These are phyloP conservation scores for Euproctis similis DNA, from an alignment of 2,888 invertebrate genomes.

Conservation along the genomic window DNA sequence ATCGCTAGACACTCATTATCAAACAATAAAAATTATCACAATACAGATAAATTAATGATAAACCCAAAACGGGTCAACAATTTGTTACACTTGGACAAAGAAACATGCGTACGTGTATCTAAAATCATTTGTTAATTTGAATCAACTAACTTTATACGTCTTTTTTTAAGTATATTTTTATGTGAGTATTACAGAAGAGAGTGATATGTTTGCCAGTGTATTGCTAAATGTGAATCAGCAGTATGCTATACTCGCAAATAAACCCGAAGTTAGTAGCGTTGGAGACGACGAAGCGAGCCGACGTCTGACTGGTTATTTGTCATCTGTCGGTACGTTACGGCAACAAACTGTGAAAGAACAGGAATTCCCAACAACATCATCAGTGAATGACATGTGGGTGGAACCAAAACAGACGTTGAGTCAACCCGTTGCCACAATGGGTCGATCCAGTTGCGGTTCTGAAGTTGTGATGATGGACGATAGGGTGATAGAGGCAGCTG, in stretches of 20 bases:
- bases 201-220: slow-evolving; percentile 6
- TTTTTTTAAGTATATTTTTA: no score
- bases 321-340: no score
- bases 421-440: slow-evolving; percentile 22
- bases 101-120: no score
- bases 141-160: no score
- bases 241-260: slow-evolving; percentile 7
- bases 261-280: slow-evolving; percentile 37
- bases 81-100: no score
- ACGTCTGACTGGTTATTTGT: slow-evolving; percentile 26
- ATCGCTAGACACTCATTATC: no score
- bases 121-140: no score
- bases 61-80: slow-evolving; percentile 1
- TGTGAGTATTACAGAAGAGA: no score
- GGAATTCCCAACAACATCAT: slow-evolving; percentile 20
- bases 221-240: slow-evolving; percentile 18
- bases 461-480: slow-evolving; percentile 43
- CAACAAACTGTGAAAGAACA: no score
- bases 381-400: slow-evolving; percentile 34
- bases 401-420: slow-evolving; percentile 22
- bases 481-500: slow-evolving; percentile 20
- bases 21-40: slow-evolving; percentile 1
- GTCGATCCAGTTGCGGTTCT: slow-evolving; percentile 27
- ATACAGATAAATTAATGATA: slow-evolving; percentile 1
- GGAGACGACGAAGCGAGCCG: slow-evolving; percentile 27